These are phyloP conservation scores for Setophaga kirtlandii DNA, from an alignment of 2,113 vertebrate genomes.

Conservation along the genomic window DNA sequence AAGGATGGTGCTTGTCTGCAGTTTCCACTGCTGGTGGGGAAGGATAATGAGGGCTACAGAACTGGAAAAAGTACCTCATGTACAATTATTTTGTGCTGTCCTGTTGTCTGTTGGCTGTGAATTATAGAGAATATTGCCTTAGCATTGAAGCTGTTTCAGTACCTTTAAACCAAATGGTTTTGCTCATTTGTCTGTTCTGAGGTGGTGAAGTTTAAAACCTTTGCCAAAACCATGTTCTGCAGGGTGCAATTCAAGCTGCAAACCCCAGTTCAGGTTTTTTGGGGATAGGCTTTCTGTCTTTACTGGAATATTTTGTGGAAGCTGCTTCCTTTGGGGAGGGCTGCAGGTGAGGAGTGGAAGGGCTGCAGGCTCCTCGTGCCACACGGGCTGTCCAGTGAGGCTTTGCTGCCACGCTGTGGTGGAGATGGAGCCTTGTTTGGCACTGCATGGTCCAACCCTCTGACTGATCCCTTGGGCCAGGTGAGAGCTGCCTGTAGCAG, in stretches of 20 bases:
- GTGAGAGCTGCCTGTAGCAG: background rate
- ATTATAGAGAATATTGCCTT: background rate
- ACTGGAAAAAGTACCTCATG: background rate
- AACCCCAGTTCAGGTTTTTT: background rate
- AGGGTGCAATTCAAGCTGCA: background rate
- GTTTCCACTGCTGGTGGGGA: background rate
- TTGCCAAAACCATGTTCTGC: background rate
- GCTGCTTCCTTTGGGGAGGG: background rate
- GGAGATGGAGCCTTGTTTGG: background rate
- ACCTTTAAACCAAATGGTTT: background rate
- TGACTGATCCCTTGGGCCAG: background rate
- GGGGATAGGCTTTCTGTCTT: background rate
- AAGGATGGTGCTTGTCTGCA: background rate
- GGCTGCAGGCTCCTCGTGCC: background rate
- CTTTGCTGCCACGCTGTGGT: slow-evolving; percentile 61
- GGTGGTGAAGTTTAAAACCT: background rate
- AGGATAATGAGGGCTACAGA: background rate
- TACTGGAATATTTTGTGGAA: background rate
- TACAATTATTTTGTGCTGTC: background rate
- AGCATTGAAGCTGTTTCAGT: background rate
- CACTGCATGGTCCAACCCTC: background rate
- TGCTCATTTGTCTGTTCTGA: background rate
- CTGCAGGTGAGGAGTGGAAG: background rate
- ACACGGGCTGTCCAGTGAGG: background rate
- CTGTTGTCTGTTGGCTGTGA: background rate